phyloP scores from a whole-genome alignment of 1,140 invertebrate species.

The Philotrypesis tridentata region DNA sequence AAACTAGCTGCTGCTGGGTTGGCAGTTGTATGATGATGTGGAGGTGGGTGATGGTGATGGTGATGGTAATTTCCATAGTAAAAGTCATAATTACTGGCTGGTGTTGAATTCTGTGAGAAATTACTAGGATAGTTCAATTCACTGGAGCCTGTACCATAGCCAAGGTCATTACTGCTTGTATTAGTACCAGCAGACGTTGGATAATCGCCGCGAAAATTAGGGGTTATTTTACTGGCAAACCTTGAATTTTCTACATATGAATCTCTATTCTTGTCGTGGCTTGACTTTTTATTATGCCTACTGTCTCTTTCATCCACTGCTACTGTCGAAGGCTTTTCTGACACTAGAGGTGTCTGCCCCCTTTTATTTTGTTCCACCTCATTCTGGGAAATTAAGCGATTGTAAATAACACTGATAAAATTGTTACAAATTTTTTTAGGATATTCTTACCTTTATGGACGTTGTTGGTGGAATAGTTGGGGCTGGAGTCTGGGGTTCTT shows the following conservation, averaged over 20 bases:
- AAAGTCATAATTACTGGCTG: conserved; percentile 71
- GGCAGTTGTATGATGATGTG: conserved; percentile 32
- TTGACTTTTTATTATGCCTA: conserved; percentile 61
- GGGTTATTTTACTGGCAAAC: conserved; percentile 62
- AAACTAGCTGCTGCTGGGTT: conserved; percentile 60
- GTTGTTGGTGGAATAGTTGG: conserved; percentile 3
- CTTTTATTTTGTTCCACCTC: conserved; percentile 46
- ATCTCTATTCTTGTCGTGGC: conserved; percentile 65
- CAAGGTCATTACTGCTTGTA: conserved; percentile 70
- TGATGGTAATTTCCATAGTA: conserved; percentile 70
- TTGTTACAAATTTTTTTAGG: not conserved
- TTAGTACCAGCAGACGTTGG: conserved; percentile 72
- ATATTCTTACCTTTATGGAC: conserved; percentile 45
- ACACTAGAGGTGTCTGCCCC: conserved; percentile 59
- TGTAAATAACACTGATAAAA: not conserved
- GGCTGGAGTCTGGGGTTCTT: conserved; percentile 62
- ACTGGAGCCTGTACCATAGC: conserved; percentile 75
- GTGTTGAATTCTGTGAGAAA: conserved; percentile 72
- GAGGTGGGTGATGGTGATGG: conserved; percentile 51
- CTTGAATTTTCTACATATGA: conserved; percentile 69
- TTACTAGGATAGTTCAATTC: conserved; percentile 72
- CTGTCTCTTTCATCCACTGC: conserved; percentile 65
- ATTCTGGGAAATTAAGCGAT: conserved; percentile 19
- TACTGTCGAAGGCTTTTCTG: conserved; percentile 56
- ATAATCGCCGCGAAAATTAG: conserved; percentile 65